Evolutionary conservation across 2,113 vertebrate genomes (phyloP).

Genomic region (Chaetura pelagica): DNA sequence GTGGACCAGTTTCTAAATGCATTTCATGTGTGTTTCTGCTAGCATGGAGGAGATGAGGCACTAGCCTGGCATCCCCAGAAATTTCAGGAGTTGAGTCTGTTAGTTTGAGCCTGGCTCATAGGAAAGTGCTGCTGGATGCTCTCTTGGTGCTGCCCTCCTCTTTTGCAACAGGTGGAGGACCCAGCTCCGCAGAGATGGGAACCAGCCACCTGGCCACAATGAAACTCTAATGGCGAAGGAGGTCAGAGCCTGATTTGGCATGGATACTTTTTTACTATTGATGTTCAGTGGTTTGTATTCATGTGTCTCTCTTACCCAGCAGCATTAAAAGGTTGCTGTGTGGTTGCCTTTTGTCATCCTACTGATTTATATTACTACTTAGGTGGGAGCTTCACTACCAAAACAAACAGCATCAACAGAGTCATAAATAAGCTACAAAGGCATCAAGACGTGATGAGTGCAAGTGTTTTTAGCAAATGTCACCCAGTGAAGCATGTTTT

Average conservation of each 20-base stretch:
- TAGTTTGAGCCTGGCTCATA: neutral
- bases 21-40: neutral
- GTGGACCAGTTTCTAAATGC: neutral
- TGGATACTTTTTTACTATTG: neutral
- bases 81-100: neutral
- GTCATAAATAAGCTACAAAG: neutral
- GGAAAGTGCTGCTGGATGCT: neutral
- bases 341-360: neutral
- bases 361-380: conserved; percentile 18
- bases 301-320: neutral
- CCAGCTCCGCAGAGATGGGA: neutral
- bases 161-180: neutral
- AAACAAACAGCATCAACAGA: conserved; percentile 5
- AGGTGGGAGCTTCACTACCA: neutral
- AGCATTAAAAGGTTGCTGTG: neutral
- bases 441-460: neutral
- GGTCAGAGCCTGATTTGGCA: neutral
- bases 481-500: conserved; percentile 8
- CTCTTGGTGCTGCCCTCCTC: neutral
- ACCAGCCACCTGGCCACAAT: neutral
- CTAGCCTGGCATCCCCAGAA: neutral
- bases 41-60: neutral
- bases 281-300: conserved; percentile 9
- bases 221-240: neutral
- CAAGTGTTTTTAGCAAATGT: conserved; percentile 32